These are phyloP conservation scores for Stichopus horrens DNA, from an alignment of 53 echinoderm and acorn worm genomes.

Conservation along the genomic window DNA sequence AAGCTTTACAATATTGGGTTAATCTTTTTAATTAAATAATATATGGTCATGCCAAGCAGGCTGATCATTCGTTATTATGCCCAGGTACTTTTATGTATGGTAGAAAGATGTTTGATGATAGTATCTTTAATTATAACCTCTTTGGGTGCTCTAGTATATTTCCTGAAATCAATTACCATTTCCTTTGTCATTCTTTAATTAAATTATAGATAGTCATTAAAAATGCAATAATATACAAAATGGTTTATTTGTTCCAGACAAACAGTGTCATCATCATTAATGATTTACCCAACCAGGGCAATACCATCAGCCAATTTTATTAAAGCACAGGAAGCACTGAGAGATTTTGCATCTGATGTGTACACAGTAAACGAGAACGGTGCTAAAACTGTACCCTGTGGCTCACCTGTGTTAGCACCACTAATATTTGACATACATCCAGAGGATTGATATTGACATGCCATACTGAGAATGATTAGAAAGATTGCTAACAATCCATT, in stretches of 20 bases:
- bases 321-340: neutral
- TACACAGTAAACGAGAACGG: conserved; percentile 6
- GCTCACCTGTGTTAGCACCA: neutral
- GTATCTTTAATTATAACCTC: no score
- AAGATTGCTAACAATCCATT: conserved; percentile 23
- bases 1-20: no score
- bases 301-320: conserved; percentile 32
- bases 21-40: no score
- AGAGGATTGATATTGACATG: conserved; percentile 10
- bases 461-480: conserved; percentile 13
- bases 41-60: no score
- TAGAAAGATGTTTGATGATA: no score
- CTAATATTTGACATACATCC: neutral
- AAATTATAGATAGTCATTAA: no score
- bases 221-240: no score
- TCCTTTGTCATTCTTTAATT: no score
- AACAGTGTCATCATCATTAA: neutral
- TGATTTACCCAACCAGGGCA: neutral
- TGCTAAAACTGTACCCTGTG: conserved; percentile 6
- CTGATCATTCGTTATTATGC: no score
- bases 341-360: neutral
- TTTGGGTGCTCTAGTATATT: no score
- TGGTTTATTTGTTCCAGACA: neutral
- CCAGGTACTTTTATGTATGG: no score
- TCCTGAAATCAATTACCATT: no score